phyloP scores from a whole-genome alignment of 2,888 invertebrate genomes.

The Acrobasis suavella region DNA sequence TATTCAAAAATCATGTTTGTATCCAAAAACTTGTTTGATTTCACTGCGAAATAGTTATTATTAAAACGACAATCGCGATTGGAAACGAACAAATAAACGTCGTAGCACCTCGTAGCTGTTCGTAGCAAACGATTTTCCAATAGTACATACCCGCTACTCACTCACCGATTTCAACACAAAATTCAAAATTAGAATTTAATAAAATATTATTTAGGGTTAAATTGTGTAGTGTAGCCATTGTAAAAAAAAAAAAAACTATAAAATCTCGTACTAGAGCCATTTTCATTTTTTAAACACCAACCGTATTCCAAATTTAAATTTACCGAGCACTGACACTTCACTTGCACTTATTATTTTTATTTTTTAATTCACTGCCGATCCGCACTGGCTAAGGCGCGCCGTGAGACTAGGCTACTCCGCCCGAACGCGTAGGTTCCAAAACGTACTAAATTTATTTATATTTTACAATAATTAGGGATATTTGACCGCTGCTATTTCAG shows the following conservation, averaged over 20 bases:
- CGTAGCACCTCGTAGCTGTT: slow-evolving; percentile 55
- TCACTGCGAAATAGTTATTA: no score
- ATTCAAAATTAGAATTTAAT: slow-evolving; percentile 26
- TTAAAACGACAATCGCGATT: neutral
- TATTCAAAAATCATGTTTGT: no score
- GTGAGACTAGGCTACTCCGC: slow-evolving; percentile 54
- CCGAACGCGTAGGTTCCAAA: slow-evolving; percentile 48
- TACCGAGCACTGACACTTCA: slow-evolving; percentile 67
- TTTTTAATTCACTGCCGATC: slow-evolving; percentile 53
- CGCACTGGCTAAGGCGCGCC: slow-evolving; percentile 58
- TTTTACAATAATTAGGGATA: slow-evolving; percentile 66
- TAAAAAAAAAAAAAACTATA: slow-evolving; percentile 45
- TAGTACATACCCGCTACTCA: slow-evolving; percentile 30
- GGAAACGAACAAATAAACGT: slow-evolving; percentile 12
- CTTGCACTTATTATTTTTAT: slow-evolving; percentile 50
- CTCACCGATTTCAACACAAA: slow-evolving; percentile 38
- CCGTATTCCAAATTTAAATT: slow-evolving; percentile 57
- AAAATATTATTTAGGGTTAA: slow-evolving; percentile 23
- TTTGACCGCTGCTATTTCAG: slow-evolving; percentile 53
- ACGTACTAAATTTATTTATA: slow-evolving; percentile 52
- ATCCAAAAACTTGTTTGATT: no score
- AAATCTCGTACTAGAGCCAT: slow-evolving; percentile 69
- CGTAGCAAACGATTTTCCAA: slow-evolving; percentile 48
- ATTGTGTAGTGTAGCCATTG: slow-evolving; percentile 26
- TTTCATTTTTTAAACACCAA: slow-evolving; percentile 62